Evolutionary conservation across 1,140 invertebrate species (phyloP).

Genomic region (Nasonia vitripennis): DNA sequence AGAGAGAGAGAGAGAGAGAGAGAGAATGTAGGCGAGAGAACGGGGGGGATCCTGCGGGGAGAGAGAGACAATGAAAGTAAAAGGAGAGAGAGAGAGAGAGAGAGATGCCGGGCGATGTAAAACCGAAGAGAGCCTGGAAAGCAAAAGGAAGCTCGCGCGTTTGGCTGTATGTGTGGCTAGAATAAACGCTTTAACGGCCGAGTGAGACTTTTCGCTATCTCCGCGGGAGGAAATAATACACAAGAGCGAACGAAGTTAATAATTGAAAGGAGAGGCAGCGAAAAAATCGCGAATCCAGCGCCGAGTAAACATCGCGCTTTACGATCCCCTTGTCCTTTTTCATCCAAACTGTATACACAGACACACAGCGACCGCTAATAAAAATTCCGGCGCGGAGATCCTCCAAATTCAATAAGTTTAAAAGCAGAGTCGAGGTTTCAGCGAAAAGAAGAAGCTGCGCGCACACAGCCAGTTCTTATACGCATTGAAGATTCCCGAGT

Average conservation of each 20-base stretch:
- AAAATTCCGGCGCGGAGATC: background rate
- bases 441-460: background rate
- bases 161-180: background rate
- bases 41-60: background rate
- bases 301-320: background rate
- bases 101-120: background rate
- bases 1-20: slow-evolving; percentile 14
- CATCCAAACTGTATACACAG: background rate
- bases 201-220: background rate
- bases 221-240: background rate
- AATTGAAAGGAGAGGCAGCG: background rate
- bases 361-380: background rate
- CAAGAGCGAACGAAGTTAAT: background rate
- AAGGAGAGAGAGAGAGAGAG: slow-evolving; percentile 12
- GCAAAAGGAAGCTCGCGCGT: background rate
- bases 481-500: background rate
- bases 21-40: slow-evolving; percentile 11
- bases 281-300: background rate
- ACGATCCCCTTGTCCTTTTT: background rate
- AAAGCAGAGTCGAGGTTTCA: background rate
- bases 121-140: background rate
- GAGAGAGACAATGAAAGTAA: slow-evolving; percentile 22
- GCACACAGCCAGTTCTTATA: background rate
- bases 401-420: background rate
- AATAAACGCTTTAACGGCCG: background rate